These are phyloP conservation scores for Laupala kohalensis DNA, from an alignment of 1,140 invertebrate genomes.

Conservation along the genomic window DNA sequence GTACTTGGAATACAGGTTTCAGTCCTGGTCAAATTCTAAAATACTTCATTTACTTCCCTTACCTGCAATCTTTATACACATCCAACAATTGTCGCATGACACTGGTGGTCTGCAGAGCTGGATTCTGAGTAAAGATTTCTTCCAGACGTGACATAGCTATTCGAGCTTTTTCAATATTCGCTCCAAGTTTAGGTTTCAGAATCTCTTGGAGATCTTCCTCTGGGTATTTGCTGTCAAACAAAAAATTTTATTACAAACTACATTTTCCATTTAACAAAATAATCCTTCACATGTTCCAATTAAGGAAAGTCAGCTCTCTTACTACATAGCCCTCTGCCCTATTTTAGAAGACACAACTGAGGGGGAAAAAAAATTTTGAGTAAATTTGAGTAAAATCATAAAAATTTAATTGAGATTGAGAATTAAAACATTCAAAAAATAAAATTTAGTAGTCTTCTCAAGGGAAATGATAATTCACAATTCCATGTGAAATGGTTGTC, in stretches of 20 bases:
- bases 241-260: neutral
- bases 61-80: conserved; percentile 74
- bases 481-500: too few species aligned
- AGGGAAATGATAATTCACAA: too few species aligned
- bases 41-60: too few species aligned
- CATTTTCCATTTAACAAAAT: too few species aligned
- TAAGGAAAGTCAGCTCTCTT: neutral
- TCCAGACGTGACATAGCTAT: conserved; percentile 59
- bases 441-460: too few species aligned
- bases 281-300: neutral
- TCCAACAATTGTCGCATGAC: conserved; percentile 65
- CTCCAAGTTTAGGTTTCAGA: conserved; percentile 49
- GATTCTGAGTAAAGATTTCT: conserved; percentile 60
- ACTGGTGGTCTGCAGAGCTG: conserved; percentile 52
- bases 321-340: neutral
- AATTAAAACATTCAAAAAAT: too few species aligned
- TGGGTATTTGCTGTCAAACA: conserved; percentile 8
- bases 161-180: conserved; percentile 58
- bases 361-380: too few species aligned
- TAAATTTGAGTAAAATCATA: too few species aligned
- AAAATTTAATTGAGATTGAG: too few species aligned
- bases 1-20: too few species aligned
- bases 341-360: too few species aligned
- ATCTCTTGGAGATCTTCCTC: conserved; percentile 19
- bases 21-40: too few species aligned